phyloP scores from a whole-genome alignment of 2,888 invertebrate genomes.

The Notodonta dromedarius region DNA sequence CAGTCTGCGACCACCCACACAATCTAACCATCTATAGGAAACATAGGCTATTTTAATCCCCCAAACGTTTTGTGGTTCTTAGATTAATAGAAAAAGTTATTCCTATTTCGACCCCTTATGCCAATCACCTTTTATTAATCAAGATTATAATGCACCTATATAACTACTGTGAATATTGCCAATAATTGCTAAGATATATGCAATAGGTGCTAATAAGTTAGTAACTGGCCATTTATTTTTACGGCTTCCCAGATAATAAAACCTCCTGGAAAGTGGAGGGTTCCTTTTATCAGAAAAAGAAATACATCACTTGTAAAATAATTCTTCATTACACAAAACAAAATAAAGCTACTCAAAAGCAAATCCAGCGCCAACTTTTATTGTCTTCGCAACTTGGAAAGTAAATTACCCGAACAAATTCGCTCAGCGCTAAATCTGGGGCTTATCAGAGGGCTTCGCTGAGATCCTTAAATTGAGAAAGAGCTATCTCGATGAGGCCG shows the following conservation, averaged over 20 bases:
- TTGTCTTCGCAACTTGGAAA: conserved; percentile 79
- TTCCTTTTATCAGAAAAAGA: conserved; percentile 13
- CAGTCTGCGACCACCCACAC: conserved; percentile 38
- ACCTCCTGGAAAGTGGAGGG: background rate
- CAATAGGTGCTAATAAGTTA: no score
- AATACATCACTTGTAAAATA: conserved; percentile 59
- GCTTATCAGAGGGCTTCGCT: conserved; percentile 73
- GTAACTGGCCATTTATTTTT: no score
- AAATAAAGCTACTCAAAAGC: conserved; percentile 69
- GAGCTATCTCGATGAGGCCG: conserved; percentile 72
- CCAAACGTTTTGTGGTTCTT: background rate
- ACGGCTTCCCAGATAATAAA: background rate
- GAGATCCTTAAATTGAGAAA: conserved; percentile 77
- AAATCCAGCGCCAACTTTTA: conserved; percentile 71
- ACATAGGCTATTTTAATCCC: conserved; percentile 3
- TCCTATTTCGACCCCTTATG: no score
- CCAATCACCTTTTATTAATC: no score
- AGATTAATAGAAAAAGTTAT: background rate
- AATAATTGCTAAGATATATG: no score
- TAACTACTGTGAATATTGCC: no score
- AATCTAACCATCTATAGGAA: conserved; percentile 11
- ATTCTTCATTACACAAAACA: conserved; percentile 68
- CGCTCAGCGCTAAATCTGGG: conserved; percentile 78
- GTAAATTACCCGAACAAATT: conserved; percentile 82
- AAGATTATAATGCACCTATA: no score